Evolutionary conservation across 1,140 invertebrate genomes (phyloP).

Genomic region (Zelostemma sp.): DNA sequence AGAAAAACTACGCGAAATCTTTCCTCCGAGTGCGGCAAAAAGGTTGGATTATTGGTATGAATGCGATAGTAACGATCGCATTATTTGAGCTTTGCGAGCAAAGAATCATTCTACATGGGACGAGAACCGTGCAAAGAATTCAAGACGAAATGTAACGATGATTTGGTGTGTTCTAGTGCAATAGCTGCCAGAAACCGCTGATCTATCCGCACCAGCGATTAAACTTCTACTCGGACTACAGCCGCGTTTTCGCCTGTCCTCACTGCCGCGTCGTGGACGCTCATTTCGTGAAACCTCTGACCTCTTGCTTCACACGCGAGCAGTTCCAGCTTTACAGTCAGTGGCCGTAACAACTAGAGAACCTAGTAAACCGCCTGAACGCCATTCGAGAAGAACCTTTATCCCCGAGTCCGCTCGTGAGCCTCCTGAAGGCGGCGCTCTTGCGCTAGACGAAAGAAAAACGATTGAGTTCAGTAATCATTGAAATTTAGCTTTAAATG

Average conservation of each 20-base stretch:
- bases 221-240: conserved; percentile 96
- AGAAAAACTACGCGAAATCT: too few relatives aligned
- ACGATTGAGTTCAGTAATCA: conserved; percentile 26
- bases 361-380: conserved; percentile 57
- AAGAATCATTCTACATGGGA: too few relatives aligned
- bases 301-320: conserved; percentile 83
- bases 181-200: conserved; percentile 87
- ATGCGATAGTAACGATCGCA: too few relatives aligned
- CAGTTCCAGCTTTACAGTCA: conserved; percentile 77
- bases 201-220: conserved; percentile 88
- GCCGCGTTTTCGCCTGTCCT: conserved; percentile 90
- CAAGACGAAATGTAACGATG: too few relatives aligned
- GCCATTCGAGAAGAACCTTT: conserved; percentile 43
- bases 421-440: conserved; percentile 56
- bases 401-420: conserved; percentile 60
- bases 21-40: too few relatives aligned
- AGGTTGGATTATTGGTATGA: too few relatives aligned
- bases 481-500: conserved; percentile 34
- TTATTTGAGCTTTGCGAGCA: too few relatives aligned
- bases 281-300: conserved; percentile 93
- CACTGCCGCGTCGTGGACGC: conserved; percentile 91
- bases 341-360: conserved; percentile 83
- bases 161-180: conserved; percentile 79
- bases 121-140: conserved; percentile 7
- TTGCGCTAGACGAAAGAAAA: conserved; percentile 42